Evolutionary conservation across 2,797 vertebrate genomes (phyloP).

Genomic region (Manis crassicaudata): DNA sequence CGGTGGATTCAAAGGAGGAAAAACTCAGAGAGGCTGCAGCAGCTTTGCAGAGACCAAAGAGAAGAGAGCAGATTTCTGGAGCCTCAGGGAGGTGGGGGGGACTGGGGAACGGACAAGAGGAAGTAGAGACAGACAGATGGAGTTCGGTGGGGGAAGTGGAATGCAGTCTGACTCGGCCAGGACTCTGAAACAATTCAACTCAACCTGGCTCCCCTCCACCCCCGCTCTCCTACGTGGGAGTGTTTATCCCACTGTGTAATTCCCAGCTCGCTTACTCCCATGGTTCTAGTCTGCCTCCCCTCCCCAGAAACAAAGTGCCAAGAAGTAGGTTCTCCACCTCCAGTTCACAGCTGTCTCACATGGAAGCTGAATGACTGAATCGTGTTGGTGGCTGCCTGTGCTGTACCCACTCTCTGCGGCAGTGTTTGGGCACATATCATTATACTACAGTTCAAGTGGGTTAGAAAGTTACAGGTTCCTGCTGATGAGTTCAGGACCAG

Average conservation of each 20-base stretch:
- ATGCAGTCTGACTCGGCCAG: neutral
- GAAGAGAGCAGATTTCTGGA: neutral
- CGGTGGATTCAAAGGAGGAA: neutral
- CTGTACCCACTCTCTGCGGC: neutral
- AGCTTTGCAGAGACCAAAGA: neutral
- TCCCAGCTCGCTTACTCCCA: neutral
- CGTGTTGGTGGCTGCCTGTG: fast-evolving
- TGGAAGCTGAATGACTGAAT: fast-evolving
- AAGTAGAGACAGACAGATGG: neutral
- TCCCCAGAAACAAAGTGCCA: neutral
- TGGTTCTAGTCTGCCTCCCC: neutral
- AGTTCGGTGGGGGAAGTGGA: neutral
- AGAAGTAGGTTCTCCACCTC: neutral
- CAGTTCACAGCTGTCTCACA: neutral
- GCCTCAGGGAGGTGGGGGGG: neutral
- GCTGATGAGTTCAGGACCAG: neutral
- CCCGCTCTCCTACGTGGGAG: neutral
- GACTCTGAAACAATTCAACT: neutral
- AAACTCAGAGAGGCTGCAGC: neutral
- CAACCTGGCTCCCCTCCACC: neutral
- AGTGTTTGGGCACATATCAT: neutral
- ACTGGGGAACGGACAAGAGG: neutral
- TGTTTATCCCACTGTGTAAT: fast-evolving
- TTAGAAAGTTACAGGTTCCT: neutral
- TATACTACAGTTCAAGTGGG: neutral